Conservation (phyloP, 1,140 invertebrate species). For the Notospermus geniculatus region DNA sequence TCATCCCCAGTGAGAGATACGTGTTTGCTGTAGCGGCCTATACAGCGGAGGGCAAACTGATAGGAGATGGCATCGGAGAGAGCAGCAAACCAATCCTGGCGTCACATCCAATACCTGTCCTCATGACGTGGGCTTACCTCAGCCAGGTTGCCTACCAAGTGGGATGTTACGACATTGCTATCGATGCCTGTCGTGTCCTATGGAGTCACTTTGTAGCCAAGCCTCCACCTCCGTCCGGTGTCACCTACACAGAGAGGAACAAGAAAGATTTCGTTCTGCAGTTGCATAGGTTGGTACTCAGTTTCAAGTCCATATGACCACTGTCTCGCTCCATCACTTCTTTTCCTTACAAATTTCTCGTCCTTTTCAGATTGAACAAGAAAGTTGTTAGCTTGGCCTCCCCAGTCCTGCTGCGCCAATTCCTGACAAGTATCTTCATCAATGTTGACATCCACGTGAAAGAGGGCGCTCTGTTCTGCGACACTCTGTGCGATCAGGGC, state of each 20-base stretch:
- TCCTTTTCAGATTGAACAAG: slow-evolving; percentile 46
- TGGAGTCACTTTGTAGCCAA: slow-evolving; percentile 52
- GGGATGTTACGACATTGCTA: slow-evolving; percentile 41
- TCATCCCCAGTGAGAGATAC: slow-evolving; percentile 48
- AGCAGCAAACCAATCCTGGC: slow-evolving; percentile 51
- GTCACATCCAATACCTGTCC: slow-evolving; percentile 46
- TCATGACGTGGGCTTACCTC: slow-evolving; percentile 52
- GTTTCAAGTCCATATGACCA: too few species aligned
- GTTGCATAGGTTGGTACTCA: slow-evolving; percentile 38
- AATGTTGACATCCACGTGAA: slow-evolving; percentile 42
- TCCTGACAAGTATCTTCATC: slow-evolving; percentile 50
- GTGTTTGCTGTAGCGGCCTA: slow-evolving; percentile 55
- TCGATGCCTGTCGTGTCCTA: slow-evolving; percentile 43
- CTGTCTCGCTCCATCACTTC: too few species aligned
- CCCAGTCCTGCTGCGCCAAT: slow-evolving; percentile 47
- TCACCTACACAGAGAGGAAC: slow-evolving; percentile 36
- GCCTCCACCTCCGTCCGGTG: slow-evolving; percentile 31
- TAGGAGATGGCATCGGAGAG: slow-evolving; percentile 50
- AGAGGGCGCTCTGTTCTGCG: slow-evolving; percentile 49
- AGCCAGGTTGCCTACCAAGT: slow-evolving; percentile 54
- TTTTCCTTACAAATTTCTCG: too few species aligned
- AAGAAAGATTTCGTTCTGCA: slow-evolving; percentile 44
- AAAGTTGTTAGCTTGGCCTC: slow-evolving; percentile 42
- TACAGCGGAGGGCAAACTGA: slow-evolving; percentile 48
- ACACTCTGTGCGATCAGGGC: slow-evolving; percentile 48